Evolutionary conservation across 64 coral and sea anemone genomes (phyloP), one percentile per base, ranked within the genome.

Genomic region (Stichodactyla helianthus): DNA sequence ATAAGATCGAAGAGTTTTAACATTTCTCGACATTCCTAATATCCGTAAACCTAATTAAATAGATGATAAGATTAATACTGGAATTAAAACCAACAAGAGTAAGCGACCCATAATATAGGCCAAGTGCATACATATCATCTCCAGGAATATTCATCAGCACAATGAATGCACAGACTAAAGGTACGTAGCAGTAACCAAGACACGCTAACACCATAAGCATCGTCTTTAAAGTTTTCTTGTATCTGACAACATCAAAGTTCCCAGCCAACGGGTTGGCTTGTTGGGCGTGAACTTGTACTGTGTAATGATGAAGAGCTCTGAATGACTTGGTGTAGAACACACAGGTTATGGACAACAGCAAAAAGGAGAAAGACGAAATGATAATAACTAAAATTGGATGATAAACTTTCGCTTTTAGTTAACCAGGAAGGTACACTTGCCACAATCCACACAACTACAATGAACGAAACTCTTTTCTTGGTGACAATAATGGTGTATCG

Each of bases 291-390:
- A 44, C 35, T 44, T 44, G 35, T 44, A 44, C 35, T 79, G 44
- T 79, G 50, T 79, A 79, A 79, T 16, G 77, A 79, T 79, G 44
- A 79, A 79, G 77, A 22, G 77, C 77, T 50, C 28, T 50, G 77
- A 79, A 79, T 52, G 77, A 31, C 50, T 79, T 79, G 13, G 15
- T 52, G 50, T 79, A 79, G 50, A 79, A 79, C 16, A 79, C 77
- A 52, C 77, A 79, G 50, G 16, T 52, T 3, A 13, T 79, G 11
- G 1, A 60, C 59, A 60, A 15, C 4, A 23, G 13, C 2, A 71
- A 58, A 9, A 7, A n/a, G 18, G 6, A 6, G 5, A 0, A 20
- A 20, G 55, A 44, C 35, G 35, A 44, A 44, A 44, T 3, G 35
- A 44, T 44, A 44, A 3, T 44, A 44, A 44, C 35, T 44, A 44